Conservation (phyloP, 2,797 vertebrate species). For the Philypnodon macrostomus region DNA sequence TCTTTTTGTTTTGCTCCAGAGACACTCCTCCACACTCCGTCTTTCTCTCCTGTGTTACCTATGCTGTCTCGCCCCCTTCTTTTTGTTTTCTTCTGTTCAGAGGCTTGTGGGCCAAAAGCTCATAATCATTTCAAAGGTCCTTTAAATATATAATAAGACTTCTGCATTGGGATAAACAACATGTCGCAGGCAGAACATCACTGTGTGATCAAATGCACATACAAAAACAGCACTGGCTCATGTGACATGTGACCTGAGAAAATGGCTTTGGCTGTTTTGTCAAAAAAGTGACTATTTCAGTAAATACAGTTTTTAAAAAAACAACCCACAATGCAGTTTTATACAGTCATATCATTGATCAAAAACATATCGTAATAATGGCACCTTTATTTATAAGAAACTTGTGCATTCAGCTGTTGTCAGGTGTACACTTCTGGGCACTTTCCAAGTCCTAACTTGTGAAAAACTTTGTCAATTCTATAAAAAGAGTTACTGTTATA, state of each 20-base stretch:
- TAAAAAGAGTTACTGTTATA: too few species aligned
- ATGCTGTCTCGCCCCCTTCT: constrained; percentile 29
- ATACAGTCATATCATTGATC: too few species aligned
- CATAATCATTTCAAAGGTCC: constrained; percentile 80
- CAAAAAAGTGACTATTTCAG: not conserved
- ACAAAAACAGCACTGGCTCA: not conserved
- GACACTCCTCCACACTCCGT: constrained; percentile 20
- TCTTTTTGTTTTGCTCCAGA: constrained; percentile 70
- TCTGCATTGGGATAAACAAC: constrained; percentile 73
- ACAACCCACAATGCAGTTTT: not conserved
- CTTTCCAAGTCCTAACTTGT: too few species aligned
- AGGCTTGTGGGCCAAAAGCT: constrained; percentile 69
- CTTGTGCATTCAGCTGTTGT: too few species aligned
- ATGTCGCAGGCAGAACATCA: constrained; percentile 65
- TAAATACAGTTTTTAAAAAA: not conserved
- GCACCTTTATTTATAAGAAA: too few species aligned
- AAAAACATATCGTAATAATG: too few species aligned
- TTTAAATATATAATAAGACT: constrained; percentile 78
- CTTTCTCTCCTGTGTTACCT: constrained; percentile 20
- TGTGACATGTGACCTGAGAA: constrained; percentile 21
- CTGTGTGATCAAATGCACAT: constrained; percentile 17
- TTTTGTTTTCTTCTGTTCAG: constrained; percentile 51
- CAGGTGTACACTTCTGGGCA: too few species aligned
- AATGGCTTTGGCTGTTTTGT: constrained; percentile 10
- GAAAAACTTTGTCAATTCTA: too few species aligned